A percentile compares a stretch with the other conserved stretches of the same genome.
Evolutionary conservation across 30 jellyfish, hydroid and myxozoan species (phyloP).

Genomic region (Calvadosia cruxmelitensis): DNA sequence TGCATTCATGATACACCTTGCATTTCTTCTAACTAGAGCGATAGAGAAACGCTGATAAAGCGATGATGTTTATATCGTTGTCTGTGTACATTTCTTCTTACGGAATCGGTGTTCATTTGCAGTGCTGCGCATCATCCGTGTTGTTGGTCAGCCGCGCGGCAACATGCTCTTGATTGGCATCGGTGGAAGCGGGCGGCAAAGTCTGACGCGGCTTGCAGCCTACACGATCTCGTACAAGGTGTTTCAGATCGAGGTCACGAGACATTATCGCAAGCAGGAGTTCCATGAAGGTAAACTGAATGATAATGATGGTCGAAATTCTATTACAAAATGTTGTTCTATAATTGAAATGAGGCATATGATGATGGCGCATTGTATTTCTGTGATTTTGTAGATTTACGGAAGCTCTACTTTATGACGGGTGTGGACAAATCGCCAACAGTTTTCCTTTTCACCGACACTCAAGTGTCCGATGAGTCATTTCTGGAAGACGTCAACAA

Average conservation of each 20-base stretch:
- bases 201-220: slow-evolving; percentile 73
- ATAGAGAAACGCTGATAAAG: no score
- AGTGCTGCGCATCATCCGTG: slow-evolving; percentile 87
- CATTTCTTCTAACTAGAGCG: no score
- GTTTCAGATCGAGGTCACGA: slow-evolving; percentile 77
- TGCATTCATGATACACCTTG: no score
- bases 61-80: no score
- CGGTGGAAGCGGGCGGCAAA: slow-evolving; percentile 97
- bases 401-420: slow-evolving; percentile 65
- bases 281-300: slow-evolving; percentile 96
- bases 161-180: slow-evolving; percentile 86
- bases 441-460: slow-evolving; percentile 80
- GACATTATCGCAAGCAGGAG: slow-evolving; percentile 73
- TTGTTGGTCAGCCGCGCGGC: slow-evolving; percentile 94
- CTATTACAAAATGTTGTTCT: no score
- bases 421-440: slow-evolving; percentile 89
- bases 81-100: no score
- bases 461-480: slow-evolving; percentile 86
- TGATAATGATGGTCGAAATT: no score
- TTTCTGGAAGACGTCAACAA: slow-evolving; percentile 89
- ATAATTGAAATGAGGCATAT: no score
- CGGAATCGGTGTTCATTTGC: neutral
- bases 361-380: no score
- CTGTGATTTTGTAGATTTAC: slow-evolving; percentile 34
- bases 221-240: slow-evolving; percentile 58